Evolutionary conservation across 2,888 invertebrate genomes (phyloP), one percentile per base, ranked within the genome.

Genomic region (Caenorhabditis sp.): DNA sequence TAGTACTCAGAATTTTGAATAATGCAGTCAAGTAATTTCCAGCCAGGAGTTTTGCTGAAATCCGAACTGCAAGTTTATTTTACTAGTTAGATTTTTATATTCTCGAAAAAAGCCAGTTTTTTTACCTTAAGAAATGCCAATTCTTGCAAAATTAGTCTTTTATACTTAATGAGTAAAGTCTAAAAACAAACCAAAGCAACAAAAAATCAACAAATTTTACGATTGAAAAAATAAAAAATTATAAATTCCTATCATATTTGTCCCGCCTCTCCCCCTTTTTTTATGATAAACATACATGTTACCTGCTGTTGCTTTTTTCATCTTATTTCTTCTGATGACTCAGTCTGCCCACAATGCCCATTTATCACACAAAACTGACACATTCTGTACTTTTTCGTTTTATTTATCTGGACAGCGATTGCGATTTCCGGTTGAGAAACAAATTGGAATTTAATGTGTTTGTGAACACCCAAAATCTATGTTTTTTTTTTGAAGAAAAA

Each of bases 251-350:
- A 43, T 43, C 43, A 43, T 43, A 17, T 43, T 43, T 43, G 31
- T 31, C 10, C 10, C 31, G 4, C 31, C 31, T 7, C 31, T 10
- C 5, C 17, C 3, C 43, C 43, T 12, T 17, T 43, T 43, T 43
- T 10, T 10, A 43, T 43, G 43, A 43, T 43, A 43, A 43, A 43
- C 17, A 43, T 43, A 17, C 43, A 43, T 43, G 43, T 43, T 12
- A 43, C 43, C 43, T 43, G 43, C 43, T 43, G 43, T 43, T 43
- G 43, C 43, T 43, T 43, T 43, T 43, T 43, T 43, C 43, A 43
- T 43, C 43, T 43, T 14, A 17, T 12, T 43, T 43, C 43, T 17
- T 43, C 43, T 43, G 43, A 43, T 43, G 43, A 43, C 43, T 43
- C 43, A 43, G 12, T 43, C 17, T 43, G 43, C 43, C 43, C 43